Base-by-base conservation (phyloP, 2,888 invertebrate genomes). In the Phania funesta region DNA sequence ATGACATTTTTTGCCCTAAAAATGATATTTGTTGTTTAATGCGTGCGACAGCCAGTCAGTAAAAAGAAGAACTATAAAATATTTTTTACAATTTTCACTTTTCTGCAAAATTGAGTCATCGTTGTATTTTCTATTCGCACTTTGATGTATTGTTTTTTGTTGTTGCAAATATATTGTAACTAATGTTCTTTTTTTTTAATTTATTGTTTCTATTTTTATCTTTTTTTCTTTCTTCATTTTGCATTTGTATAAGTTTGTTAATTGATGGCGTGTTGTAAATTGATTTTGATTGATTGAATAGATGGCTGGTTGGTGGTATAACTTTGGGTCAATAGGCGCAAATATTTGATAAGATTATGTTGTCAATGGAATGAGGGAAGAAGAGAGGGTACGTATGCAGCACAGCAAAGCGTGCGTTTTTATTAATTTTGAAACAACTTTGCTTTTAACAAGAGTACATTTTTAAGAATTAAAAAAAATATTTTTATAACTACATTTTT, bases 221-320 rank as follows among this genome's bases (percentile, higher is more conserved):
- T 60, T 62, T 2, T 20, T 64, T 35, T 26, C 8, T 11, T 26
- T 50, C 8, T 50, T 32, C 16, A 26, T 26, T 70, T 71, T 41
- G 64, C 64, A 29, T 50, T 68, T 22, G 64, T 65, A 32, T 76
- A 60, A 68, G 38, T 64, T 82, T 78, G 80, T 84, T 83, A 84
- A 83, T 84, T 83, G 84, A 73, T 84, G 68, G 80, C 73, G 80
- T 79, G 80, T 80, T 79, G 77, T 77, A 84, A 84, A 83, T 83
- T 84, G 83, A 76, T 77, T 75, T 80, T 84, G 84, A 84, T 84
- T 84, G 84, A 84, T 84, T 74, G 74, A 65, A 65, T 75, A 56
- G 22, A 48, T 77, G 54, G 26, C 18, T 76, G 32, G 16, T 29
- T 29, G 56, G 58, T 65, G 82, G 70, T 75, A 78, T 60, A 65